Conservation (phyloP, 1,140 invertebrate genomes). For the Euglossa dilemma region DNA sequence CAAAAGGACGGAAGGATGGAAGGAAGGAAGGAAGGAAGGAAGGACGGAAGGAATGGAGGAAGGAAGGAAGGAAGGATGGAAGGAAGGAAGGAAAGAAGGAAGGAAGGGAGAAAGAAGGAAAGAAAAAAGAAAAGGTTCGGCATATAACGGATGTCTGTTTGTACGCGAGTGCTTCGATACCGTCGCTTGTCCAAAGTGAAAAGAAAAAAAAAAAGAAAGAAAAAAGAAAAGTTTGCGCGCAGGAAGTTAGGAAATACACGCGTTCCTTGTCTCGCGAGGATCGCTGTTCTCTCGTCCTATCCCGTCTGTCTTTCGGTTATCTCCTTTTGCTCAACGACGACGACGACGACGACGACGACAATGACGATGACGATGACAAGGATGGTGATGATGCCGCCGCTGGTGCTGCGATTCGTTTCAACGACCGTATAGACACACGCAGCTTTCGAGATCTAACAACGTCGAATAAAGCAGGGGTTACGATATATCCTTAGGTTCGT, state of each 20-base stretch:
- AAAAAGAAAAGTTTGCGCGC: background rate
- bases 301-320: background rate
- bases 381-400: too few relatives aligned
- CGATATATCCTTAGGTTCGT: background rate
- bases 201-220: too few relatives aligned
- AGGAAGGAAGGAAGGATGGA: background rate
- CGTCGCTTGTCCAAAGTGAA: too few relatives aligned
- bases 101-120: background rate
- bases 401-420: background rate
- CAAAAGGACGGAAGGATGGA: too few relatives aligned
- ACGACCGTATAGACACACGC: too few relatives aligned
- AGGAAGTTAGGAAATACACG: slow-evolving; percentile 36
- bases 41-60: background rate
- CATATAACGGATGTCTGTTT: too few relatives aligned
- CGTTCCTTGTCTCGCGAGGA: slow-evolving; percentile 17
- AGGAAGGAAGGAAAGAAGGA: background rate
- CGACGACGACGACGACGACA: too few relatives aligned
- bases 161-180: too few relatives aligned
- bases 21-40: background rate
- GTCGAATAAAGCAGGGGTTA: background rate
- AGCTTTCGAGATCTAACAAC: background rate
- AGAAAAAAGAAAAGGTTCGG: background rate
- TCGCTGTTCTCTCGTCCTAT: slow-evolving; percentile 9
- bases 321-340: background rate
- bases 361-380: too few relatives aligned